These are phyloP conservation scores for Sphecodes monilicornis DNA, from an alignment of 2,888 invertebrate genomes.

Conservation along the genomic window DNA sequence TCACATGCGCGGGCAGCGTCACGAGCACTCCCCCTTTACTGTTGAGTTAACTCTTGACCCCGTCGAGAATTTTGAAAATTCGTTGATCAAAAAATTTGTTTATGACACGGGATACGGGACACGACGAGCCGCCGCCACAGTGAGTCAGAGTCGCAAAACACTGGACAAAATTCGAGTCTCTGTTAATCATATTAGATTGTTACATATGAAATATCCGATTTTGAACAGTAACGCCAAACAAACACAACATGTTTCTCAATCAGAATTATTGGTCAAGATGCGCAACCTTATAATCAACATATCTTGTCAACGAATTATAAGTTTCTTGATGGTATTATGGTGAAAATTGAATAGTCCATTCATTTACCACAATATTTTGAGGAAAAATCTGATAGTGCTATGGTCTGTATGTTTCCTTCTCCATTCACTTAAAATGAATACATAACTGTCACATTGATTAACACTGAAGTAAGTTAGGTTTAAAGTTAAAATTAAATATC, in stretches of 20 bases:
- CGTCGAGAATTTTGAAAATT: constrained; percentile 28
- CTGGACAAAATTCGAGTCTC: not conserved
- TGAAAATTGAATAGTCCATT: too few species aligned
- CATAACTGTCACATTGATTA: too few species aligned
- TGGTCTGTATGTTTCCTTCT: too few species aligned
- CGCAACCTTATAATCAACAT: too few species aligned
- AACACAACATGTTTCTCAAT: not conserved
- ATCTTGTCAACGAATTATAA: too few species aligned
- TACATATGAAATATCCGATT: not conserved
- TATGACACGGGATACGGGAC: constrained; percentile 34
- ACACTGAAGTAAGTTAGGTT: too few species aligned
- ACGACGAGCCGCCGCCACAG: not conserved
- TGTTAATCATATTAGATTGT: not conserved
- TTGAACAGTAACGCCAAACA: not conserved
- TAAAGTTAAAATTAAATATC: too few species aligned
- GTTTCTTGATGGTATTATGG: too few species aligned
- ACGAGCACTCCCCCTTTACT: not conserved
- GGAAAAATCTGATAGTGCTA: too few species aligned
- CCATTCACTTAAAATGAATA: too few species aligned
- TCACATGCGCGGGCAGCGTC: not conserved
- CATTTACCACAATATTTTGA: too few species aligned
- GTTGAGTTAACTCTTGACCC: constrained; percentile 46
- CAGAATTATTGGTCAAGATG: not conserved
- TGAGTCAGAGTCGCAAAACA: not conserved
- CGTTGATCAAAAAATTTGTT: constrained; percentile 53